Evolutionary conservation across 1,140 invertebrate genomes (phyloP).

Genomic region (Nasonia longicornis): DNA sequence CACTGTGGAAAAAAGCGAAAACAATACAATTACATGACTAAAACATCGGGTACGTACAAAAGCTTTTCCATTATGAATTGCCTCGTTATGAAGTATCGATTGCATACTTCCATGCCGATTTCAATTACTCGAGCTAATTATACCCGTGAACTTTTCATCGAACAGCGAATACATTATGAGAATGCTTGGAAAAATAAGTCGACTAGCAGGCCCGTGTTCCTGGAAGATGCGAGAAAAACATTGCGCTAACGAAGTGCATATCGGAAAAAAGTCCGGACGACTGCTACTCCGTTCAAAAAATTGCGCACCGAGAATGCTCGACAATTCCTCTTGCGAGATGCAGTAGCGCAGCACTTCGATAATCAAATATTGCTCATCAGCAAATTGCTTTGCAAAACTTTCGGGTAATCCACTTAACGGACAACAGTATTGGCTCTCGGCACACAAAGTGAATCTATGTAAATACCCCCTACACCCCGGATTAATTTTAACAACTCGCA

Average conservation of each 20-base stretch:
- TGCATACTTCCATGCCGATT: too few relatives aligned
- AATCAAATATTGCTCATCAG: slow-evolving; percentile 26
- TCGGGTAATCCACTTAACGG: slow-evolving; percentile 1
- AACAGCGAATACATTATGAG: too few relatives aligned
- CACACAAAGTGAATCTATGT: slow-evolving; percentile 22
- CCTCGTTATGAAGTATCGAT: too few relatives aligned
- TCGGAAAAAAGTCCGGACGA: too few relatives aligned
- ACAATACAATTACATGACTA: not conserved
- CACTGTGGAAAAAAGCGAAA: slow-evolving; percentile 65
- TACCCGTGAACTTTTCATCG: too few relatives aligned
- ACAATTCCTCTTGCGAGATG: not conserved
- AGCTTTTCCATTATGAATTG: too few relatives aligned
- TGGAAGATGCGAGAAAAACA: too few relatives aligned
- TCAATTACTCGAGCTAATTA: too few relatives aligned
- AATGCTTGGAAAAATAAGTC: too few relatives aligned
- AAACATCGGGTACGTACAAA: too few relatives aligned
- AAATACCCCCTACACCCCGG: slow-evolving; percentile 5
- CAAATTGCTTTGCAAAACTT: slow-evolving; percentile 32
- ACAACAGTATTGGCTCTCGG: not conserved
- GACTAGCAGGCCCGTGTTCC: too few relatives aligned
- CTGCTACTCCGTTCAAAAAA: not conserved
- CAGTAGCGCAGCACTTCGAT: not conserved
- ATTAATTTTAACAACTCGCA: slow-evolving; percentile 6
- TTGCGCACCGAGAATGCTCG: not conserved
- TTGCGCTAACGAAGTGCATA: too few relatives aligned